Base-by-base conservation (phyloP, 2,888 invertebrate species). In the Ennomos quercinarius region DNA sequence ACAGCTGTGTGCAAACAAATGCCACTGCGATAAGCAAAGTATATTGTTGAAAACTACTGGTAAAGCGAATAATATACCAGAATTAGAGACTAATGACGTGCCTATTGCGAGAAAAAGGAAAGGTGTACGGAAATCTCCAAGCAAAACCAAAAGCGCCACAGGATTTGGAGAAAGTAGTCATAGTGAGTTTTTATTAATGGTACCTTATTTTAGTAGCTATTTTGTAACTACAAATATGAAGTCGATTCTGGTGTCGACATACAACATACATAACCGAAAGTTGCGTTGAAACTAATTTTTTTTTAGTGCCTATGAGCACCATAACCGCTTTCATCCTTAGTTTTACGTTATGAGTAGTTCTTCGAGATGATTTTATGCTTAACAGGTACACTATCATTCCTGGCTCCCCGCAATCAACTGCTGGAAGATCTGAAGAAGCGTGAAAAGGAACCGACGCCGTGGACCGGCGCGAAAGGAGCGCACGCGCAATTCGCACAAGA, bases 401-500 rank as follows among this genome's bases (percentile, higher is more conserved):
- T 78, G 11, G 42, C 51, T 1, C 66, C 72, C 0, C 49, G 67
- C 9, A 70, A 65, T 50, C 71, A 70, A n/a, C 59, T 79, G 38
- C n/a, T 61, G 0, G 58, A 76, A 59, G 68, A 70, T 0, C 63
- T 81, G n/a, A 73, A 61, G 38, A 57, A 50, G 11, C 80, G 81
- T 1, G 67, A 70, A 35, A 67, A 74, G 10, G 66, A 69, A 37
- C 69, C 76, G 0, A 57, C 79, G 0, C 73, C 77, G 0, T 85
- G 77, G 77, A 77, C 60, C 12, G 81, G 74, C 2, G 50, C 64
- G 10, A 27, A 47, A 2, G 67, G 66, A 3, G 57, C 67, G 8
- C 81, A 87, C 59, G 69, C 70, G 52, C 74, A 79, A 9, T 87
- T 87, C 54, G 78, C 83, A 1, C 52, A 68, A 3, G 71, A 78